phyloP scores from a whole-genome alignment of 2,888 invertebrate genomes.

The Dynastes maya region DNA sequence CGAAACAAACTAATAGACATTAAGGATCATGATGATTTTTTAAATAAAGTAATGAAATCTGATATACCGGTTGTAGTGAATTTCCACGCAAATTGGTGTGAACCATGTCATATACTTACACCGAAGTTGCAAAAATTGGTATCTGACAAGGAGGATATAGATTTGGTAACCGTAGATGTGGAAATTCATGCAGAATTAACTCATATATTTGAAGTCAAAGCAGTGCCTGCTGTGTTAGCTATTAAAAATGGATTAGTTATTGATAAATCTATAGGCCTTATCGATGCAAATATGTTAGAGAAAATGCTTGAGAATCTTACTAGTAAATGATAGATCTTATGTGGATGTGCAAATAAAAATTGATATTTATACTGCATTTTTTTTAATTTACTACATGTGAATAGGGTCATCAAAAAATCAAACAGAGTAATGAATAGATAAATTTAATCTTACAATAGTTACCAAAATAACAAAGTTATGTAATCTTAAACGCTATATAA shows the following conservation, averaged over 20 bases:
- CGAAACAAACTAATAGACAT: constrained; percentile 71
- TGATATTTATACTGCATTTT: too few species aligned
- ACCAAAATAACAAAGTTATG: not conserved
- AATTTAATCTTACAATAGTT: not conserved
- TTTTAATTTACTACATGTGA: too few species aligned
- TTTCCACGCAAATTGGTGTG: constrained; percentile 94
- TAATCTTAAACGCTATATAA: not conserved
- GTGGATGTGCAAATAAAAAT: not conserved
- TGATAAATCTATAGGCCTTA: constrained; percentile 91
- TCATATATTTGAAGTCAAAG: constrained; percentile 87
- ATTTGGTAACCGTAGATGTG: constrained; percentile 87
- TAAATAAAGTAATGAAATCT: constrained; percentile 88
- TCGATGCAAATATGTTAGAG: constrained; percentile 86
- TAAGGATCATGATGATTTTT: constrained; percentile 84
- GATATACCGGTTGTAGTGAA: constrained; percentile 90
- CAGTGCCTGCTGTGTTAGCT: constrained; percentile 87
- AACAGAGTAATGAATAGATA: not conserved
- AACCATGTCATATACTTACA: constrained; percentile 90
- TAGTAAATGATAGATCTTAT: constrained; percentile 54
- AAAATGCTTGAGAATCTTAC: constrained; percentile 80
- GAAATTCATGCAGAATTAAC: constrained; percentile 87
- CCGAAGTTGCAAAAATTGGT: constrained; percentile 86
- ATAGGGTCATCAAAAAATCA: not conserved
- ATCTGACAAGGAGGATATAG: constrained; percentile 80
- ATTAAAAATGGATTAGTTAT: constrained; percentile 87